A percentile compares a stretch with the other conserved stretches of the same genome.
phyloP scores from a whole-genome alignment of 2,113 vertebrate genomes.

The Ammospiza caudacuta region DNA sequence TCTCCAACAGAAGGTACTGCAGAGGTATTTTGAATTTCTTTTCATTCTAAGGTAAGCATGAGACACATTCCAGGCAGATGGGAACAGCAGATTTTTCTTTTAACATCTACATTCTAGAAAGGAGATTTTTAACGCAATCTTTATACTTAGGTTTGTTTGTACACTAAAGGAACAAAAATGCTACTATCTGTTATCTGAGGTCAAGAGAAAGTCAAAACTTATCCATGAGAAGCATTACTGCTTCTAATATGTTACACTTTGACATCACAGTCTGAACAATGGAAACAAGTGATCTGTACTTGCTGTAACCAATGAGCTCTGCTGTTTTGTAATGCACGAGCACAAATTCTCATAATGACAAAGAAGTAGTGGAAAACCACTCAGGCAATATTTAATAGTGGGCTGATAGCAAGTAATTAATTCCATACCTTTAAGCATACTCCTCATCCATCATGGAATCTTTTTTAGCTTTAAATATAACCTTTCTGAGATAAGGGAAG shows the following conservation, averaged over 20 bases:
- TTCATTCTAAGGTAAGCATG: background rate
- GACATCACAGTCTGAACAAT: constrained; percentile 28
- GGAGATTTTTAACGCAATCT: background rate
- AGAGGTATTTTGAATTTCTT: background rate
- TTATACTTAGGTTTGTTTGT: background rate
- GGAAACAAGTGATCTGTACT: background rate
- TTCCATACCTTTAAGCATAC: background rate
- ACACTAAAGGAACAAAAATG: background rate
- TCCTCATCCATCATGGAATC: background rate
- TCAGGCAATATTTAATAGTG: background rate
- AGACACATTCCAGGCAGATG: background rate
- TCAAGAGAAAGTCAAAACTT: background rate
- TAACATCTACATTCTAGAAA: background rate
- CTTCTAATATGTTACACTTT: background rate
- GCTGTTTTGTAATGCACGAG: constrained; percentile 2
- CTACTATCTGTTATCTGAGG: background rate
- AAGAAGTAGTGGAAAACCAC: background rate
- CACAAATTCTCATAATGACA: background rate
- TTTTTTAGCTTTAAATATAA: background rate
- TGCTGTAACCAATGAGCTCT: constrained; percentile 5
- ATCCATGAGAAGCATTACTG: background rate
- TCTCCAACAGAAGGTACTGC: background rate
- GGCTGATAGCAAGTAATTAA: background rate
- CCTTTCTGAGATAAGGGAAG: background rate
- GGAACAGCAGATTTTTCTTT: background rate